Conservation (phyloP, 1,140 invertebrate genomes). For the Ceratitis capitata region DNA sequence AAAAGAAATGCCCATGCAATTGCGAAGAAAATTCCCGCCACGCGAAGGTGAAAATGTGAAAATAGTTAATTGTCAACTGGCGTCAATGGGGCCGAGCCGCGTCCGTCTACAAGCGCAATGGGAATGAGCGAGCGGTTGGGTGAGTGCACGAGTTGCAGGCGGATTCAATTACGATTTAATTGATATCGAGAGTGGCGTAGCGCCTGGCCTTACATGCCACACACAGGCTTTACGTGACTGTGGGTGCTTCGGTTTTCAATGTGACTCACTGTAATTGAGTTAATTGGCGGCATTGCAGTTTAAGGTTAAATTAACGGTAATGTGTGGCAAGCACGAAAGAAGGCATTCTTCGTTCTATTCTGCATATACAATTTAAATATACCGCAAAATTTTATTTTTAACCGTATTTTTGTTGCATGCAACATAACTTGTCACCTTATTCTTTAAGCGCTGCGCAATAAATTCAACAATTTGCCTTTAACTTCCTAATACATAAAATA, state of each 20-base stretch:
- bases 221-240: background rate
- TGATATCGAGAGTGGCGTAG: background rate
- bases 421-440: slow-evolving; percentile 43
- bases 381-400: background rate
- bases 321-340: background rate
- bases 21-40: background rate
- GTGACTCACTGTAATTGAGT: background rate
- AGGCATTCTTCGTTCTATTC: no score
- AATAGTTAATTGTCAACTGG: slow-evolving; percentile 23
- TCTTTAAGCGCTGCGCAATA: slow-evolving; percentile 42
- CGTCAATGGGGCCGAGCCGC: background rate
- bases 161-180: background rate
- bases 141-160: background rate
- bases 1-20: background rate
- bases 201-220: background rate
- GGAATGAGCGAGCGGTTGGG: background rate
- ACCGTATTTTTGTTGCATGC: background rate
- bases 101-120: background rate
- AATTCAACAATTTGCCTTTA: slow-evolving; percentile 43
- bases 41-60: slow-evolving; percentile 11
- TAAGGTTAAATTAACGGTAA: background rate
- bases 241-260: background rate
- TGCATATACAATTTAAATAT: background rate
- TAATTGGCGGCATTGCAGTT: background rate
- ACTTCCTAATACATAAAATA: background rate